Percentiles rank a stretch among this genome's conserved stretches.
Conservation (phyloP, 2,113 vertebrate species). For the Geothlypis trichas region DNA sequence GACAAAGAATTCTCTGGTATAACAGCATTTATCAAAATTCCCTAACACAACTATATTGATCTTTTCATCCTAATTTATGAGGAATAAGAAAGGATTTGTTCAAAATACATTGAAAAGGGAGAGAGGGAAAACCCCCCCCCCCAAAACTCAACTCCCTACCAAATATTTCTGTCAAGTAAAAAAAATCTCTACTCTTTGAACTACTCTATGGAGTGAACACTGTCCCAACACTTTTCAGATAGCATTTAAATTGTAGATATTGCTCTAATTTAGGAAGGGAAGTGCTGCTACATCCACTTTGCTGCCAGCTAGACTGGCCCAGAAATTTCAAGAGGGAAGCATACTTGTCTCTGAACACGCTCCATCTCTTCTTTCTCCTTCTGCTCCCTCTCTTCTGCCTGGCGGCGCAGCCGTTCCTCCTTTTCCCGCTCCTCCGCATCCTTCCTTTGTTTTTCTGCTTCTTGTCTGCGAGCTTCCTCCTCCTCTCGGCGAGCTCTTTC, state of each 20-base stretch:
- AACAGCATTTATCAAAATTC: background rate
- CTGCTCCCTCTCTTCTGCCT: slow-evolving; percentile 75
- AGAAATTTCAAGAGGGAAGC: background rate
- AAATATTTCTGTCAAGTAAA: background rate
- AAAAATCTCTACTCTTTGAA: background rate
- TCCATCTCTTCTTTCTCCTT: slow-evolving; percentile 82
- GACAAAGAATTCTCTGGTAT: background rate
- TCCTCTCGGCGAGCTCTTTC: slow-evolving; percentile 85
- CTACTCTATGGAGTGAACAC: background rate
- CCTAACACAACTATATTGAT: background rate
- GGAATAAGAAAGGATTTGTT: background rate
- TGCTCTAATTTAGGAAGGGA: background rate
- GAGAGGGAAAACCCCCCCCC: accelerated
- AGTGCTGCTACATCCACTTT: background rate
- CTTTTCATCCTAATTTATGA: background rate
- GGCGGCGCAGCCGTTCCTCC: slow-evolving; percentile 61
- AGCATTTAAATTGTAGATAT: background rate
- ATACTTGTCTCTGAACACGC: slow-evolving; percentile 86
- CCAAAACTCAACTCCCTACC: background rate
- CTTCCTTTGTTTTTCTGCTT: slow-evolving; percentile 72
- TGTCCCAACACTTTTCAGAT: background rate
- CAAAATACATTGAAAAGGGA: background rate
- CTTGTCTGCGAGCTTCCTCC: slow-evolving; percentile 81
- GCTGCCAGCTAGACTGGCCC: background rate
- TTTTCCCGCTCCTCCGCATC: slow-evolving; percentile 76